Evolutionary conservation across 2,888 invertebrate genomes (phyloP).

Genomic region (Aphodius granarius): DNA sequence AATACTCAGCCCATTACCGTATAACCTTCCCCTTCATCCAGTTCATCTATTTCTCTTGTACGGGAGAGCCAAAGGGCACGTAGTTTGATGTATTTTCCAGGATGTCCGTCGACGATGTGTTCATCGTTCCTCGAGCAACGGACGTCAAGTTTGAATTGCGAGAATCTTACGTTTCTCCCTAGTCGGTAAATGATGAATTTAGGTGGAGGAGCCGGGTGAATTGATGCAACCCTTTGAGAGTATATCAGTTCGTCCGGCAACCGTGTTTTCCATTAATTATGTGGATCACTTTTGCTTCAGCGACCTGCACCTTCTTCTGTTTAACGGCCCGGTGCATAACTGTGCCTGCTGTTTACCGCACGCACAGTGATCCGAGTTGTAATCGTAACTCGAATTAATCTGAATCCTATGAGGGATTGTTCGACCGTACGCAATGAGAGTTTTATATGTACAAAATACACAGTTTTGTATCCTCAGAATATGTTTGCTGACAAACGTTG

Average conservation of each 20-base stretch:
- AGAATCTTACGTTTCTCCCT: background rate
- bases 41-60: background rate
- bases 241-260: background rate
- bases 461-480: too few relatives aligned
- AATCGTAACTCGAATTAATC: too few relatives aligned
- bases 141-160: background rate
- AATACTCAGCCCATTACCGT: too few relatives aligned
- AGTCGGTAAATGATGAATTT: background rate
- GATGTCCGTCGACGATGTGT: background rate
- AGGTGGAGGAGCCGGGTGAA: background rate
- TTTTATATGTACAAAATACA: too few relatives aligned
- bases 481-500: too few relatives aligned
- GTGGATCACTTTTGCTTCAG: background rate
- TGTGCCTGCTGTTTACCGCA: too few relatives aligned
- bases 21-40: too few relatives aligned
- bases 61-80: background rate
- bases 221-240: background rate
- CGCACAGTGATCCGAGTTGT: too few relatives aligned
- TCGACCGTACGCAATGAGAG: too few relatives aligned
- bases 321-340: background rate
- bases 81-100: background rate
- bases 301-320: background rate
- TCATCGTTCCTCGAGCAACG: background rate
- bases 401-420: too few relatives aligned
- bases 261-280: background rate